Conservation (phyloP, 2,113 vertebrate genomes). For the Copsychus sechellarum region DNA sequence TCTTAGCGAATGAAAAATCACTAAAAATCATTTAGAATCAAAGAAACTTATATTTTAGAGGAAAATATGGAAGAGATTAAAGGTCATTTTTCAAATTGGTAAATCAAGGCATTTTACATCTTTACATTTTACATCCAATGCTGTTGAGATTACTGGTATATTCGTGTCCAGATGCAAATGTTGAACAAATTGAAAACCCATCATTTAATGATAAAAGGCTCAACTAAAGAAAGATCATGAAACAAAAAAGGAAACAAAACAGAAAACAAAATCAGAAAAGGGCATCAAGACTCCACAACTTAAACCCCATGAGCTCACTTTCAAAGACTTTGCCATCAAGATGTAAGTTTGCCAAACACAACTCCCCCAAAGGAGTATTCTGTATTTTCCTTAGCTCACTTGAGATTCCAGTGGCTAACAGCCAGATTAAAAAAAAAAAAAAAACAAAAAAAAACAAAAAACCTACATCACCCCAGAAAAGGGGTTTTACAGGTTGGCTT, state of each 20-base stretch:
- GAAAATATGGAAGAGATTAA: neutral
- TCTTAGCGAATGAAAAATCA: neutral
- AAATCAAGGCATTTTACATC: neutral
- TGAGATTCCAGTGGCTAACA: neutral
- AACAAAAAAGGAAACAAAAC: neutral
- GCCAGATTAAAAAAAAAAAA: accelerated
- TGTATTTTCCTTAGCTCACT: neutral
- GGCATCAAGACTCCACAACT: neutral
- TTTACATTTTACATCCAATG: neutral
- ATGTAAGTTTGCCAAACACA: neutral
- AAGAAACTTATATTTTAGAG: neutral
- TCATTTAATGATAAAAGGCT: neutral
- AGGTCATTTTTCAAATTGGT: neutral
- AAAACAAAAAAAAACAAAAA: neutral
- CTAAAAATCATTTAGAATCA: neutral
- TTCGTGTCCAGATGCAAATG: neutral
- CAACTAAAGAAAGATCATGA: neutral
- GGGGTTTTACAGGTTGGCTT: neutral
- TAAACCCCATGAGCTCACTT: neutral
- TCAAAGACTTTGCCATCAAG: neutral
- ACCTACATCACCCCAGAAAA: neutral
- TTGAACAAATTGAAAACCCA: neutral
- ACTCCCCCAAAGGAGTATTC: neutral
- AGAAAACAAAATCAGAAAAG: neutral
- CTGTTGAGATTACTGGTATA: neutral